These are phyloP conservation scores for Mycetomoellerius zeteki DNA, from an alignment of 1,140 invertebrate genomes.

Conservation along the genomic window DNA sequence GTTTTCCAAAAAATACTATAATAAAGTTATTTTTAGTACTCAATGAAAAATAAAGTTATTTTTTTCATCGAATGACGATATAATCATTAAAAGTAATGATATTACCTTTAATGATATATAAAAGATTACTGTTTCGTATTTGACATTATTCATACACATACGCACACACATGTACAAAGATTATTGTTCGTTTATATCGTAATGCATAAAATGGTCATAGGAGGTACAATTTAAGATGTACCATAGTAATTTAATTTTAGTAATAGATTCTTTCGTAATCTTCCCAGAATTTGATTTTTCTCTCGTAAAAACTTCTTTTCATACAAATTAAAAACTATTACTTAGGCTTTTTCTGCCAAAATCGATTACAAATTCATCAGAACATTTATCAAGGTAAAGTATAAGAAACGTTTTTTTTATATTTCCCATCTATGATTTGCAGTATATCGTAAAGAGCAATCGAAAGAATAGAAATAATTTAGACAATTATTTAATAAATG, in stretches of 20 bases:
- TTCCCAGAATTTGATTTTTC: neutral
- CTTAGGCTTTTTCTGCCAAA: neutral
- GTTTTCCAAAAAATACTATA: too few relatives aligned
- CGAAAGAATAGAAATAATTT: conserved; percentile 79
- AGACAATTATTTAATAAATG: conserved; percentile 81
- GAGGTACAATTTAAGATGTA: neutral
- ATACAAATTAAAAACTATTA: neutral
- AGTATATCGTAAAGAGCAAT: conserved; percentile 77
- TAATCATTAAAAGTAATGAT: conserved; percentile 15
- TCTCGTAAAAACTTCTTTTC: neutral
- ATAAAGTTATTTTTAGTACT: too few relatives aligned
- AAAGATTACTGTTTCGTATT: neutral
- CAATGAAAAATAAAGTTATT: too few relatives aligned
- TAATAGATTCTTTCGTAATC: neutral
- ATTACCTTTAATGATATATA: conserved; percentile 17
- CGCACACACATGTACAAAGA: conserved; percentile 10
- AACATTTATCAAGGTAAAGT: neutral
- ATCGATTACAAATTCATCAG: neutral
- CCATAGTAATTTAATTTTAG: neutral
- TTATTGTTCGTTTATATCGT: neutral
- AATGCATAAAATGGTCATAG: neutral
- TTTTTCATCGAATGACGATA: neutral
- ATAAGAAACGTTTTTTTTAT: neutral
- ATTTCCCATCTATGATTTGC: conserved; percentile 46
- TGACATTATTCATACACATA: neutral